A percentile compares a stretch with the other conserved stretches of the same genome.
These are phyloP conservation scores for Heliconius congener DNA, from an alignment of 1,140 invertebrate genomes.

Conservation along the genomic window DNA sequence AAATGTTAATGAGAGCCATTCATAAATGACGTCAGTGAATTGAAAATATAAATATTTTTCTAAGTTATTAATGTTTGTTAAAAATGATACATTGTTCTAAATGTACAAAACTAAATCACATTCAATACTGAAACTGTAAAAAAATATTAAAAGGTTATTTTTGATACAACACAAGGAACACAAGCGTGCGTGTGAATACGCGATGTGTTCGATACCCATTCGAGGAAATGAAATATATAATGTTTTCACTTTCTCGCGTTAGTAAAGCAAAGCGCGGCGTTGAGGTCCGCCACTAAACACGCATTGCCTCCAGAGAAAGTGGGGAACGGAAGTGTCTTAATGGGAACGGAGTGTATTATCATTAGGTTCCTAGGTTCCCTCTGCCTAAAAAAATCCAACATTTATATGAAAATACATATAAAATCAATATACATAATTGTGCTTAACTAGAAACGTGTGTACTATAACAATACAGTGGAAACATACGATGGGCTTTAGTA, in stretches of 20 bases:
- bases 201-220: too few species aligned
- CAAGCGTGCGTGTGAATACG: too few species aligned
- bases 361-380: too few species aligned
- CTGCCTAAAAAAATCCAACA: not conserved
- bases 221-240: too few species aligned
- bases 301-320: too few species aligned
- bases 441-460: not conserved
- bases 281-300: too few species aligned
- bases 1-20: conserved; percentile 1
- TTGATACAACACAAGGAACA: too few species aligned
- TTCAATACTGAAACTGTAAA: not conserved
- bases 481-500: not conserved
- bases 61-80: not conserved
- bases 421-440: not conserved
- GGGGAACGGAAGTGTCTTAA: too few species aligned
- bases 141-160: not conserved
- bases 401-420: too few species aligned
- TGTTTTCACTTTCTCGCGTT: too few species aligned
- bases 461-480: not conserved
- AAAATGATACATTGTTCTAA: not conserved
- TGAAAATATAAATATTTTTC: not conserved
- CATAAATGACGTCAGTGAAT: not conserved
- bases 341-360: too few species aligned
- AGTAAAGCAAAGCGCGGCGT: too few species aligned
- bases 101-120: not conserved